phyloP scores from a whole-genome alignment of 2,113 vertebrate species.

The Lipophrys pholis region DNA sequence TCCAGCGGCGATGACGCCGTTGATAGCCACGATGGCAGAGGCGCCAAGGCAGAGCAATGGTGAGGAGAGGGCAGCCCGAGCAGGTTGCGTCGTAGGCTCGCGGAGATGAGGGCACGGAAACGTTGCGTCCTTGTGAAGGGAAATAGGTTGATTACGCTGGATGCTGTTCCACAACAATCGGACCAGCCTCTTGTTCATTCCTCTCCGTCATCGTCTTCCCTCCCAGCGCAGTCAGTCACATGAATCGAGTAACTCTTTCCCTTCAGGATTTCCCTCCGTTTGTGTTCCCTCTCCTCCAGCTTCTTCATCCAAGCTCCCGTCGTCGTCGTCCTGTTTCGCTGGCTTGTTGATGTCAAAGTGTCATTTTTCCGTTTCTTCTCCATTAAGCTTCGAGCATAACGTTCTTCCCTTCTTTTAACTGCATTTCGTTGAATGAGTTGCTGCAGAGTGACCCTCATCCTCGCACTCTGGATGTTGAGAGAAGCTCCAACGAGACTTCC shows the following conservation, averaged over 20 bases:
- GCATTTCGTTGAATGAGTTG: background rate
- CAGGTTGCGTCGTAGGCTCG: constrained; percentile 16
- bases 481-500: constrained; percentile 28
- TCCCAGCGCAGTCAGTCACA: constrained; percentile 28
- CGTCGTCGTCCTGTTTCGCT: constrained; percentile 33
- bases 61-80: constrained; percentile 49
- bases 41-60: constrained; percentile 44
- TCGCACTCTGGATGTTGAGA: constrained; percentile 44
- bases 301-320: constrained; percentile 12
- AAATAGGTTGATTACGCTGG: too few species aligned
- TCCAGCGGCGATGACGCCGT: constrained; percentile 25
- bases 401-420: background rate
- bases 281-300: constrained; percentile 5
- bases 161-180: too few species aligned
- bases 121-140: background rate
- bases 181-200: too few species aligned
- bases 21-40: constrained; percentile 48
- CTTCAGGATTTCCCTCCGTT: constrained; percentile 6
- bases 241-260: constrained; percentile 34
- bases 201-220: too few species aligned
- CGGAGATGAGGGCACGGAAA: constrained; percentile 32
- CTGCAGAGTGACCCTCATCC: constrained; percentile 17
- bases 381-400: constrained; percentile 2
- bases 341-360: constrained; percentile 26
- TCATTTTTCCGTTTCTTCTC: constrained; percentile 18